These are phyloP conservation scores for Alexandromys fortis DNA, from an alignment of 2,113 vertebrate species.

Conservation along the genomic window DNA sequence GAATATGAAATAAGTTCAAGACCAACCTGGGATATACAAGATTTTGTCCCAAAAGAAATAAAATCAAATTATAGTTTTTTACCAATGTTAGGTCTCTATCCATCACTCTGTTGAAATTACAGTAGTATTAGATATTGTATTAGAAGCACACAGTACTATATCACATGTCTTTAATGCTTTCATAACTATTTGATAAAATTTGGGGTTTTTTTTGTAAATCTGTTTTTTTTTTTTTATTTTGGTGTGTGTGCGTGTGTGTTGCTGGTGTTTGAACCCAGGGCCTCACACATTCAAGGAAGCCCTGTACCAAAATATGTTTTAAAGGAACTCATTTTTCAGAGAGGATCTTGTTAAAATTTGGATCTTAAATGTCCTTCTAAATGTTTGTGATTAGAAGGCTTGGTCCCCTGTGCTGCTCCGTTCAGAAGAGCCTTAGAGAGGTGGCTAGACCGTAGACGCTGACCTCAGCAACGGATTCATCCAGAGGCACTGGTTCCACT, in stretches of 20 bases:
- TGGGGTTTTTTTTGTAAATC: not conserved
- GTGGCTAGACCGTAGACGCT: no score
- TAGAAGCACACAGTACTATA: not conserved
- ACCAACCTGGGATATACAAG: not conserved
- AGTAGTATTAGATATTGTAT: not conserved
- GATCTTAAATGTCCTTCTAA: not conserved
- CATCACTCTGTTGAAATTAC: constrained; percentile 1
- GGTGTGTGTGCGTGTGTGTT: not conserved
- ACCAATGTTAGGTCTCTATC: not conserved
- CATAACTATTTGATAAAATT: not conserved
- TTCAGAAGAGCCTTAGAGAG: not conserved
- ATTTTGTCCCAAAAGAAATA: not conserved
- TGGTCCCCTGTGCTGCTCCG: not conserved
- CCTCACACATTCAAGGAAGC: not conserved
- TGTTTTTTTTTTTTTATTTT: not conserved
- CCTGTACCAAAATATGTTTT: not conserved
- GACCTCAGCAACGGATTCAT: not conserved
- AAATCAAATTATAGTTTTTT: not conserved
- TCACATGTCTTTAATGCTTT: constrained; percentile 10
- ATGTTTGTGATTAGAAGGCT: no score
- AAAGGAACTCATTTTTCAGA: not conserved
- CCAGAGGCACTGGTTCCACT: not conserved
- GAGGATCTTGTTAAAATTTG: not conserved
- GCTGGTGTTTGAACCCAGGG: not conserved
- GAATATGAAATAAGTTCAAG: not conserved